Base-by-base conservation (phyloP, 2,113 vertebrate species). In the Tamias sibiricus region DNA sequence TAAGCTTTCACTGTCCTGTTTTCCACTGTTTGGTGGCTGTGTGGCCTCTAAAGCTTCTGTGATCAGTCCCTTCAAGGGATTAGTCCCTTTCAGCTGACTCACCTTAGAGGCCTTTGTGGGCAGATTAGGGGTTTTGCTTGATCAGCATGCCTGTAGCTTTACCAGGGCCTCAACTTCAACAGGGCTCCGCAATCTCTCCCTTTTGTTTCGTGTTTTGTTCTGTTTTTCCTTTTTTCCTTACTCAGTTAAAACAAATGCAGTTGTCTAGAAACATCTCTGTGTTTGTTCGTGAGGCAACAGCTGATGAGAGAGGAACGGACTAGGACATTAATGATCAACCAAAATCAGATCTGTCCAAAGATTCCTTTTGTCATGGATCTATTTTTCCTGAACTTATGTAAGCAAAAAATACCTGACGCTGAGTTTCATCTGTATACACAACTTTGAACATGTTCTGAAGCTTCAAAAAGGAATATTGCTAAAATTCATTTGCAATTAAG, bases 21-120 rank as follows among this genome's bases (percentile, higher is more conserved):
- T 86, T 49, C 86, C 87, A 77, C 72, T 24, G 75, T 83, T 79
- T 5, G 0, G 37, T 80, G 40, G 86, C 79, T 76, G n/a, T 97
- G 87, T 69, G 83, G 84, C 59, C 90, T 72, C 80, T 81, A n/a
- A 44, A 64, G 83, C 71, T 79, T 88, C 37, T 35, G 87, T 12
- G 72, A 69, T 96, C 86, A 90, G 84, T 79, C 93, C n/a, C 86
- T 93, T 54, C 82, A 19, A 49, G 85, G 96, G 97, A 98, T 98
- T 97, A 98, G 94, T n/a, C 66, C 76, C 87, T 96, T 97, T 96
- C 76, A 89, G 97, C 98, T 97, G 97, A 98, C 93, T 98, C 97
- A 97, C 95, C 95, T 94, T 93, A 54, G 95, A 87, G 80, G 86
- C 52, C 87, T 97, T 96, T 96, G 93, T 96, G 94, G 68, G 68